Evolutionary conservation across 2,113 vertebrate species (phyloP), one percentile per base, ranked within the genome.

Genomic region (Paramormyrops kingsleyae): DNA sequence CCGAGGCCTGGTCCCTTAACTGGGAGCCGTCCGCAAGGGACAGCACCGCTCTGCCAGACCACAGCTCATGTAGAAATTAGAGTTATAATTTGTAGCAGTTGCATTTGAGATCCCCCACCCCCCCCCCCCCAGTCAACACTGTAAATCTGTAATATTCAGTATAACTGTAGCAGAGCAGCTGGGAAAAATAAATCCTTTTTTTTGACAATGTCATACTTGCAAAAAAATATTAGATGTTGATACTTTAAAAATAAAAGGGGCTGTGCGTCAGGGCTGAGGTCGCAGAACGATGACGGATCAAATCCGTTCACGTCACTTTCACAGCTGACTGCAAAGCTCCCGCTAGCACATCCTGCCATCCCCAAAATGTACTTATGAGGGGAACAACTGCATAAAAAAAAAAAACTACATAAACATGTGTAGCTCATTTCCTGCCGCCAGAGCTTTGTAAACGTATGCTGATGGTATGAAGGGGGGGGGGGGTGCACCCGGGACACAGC

Each of bases 341-440:
- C 7, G 21, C 49, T 13, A 1, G 19, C 70, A 56, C 27, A n/a
- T 52, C 5, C 47, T 56, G 49, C 1, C 39, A 0, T 44, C 6
- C 74, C 70, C 35, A 21, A 80, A 53, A 53, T n/a, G 8, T 47
- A 24, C 27, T 17, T 53, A 27, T 4, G 17, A 42, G 49, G 19
- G 19, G 10, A 89, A 53, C 49, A n/a, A 52, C 21, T 83, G 49
- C 62, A 49, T 74, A 21, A 52, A n/a, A n/a, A 27, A 15, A 19
- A 15, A 13, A 47, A n/a, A n/a, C n/a, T n/a, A n/a, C n/a, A 85
- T 91, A 92, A 92, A 93, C 90, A 91, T 90, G 89, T 91, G 84
- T 91, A 92, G 88, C 91, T 52, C 49, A 52, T 84, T 92, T 74
- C 92, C 84, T 42, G 1, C 90, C 91, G 92, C 94, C 92, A 49